Base-by-base conservation (phyloP, 2,888 invertebrate species). In the Plebejus melissa region DNA sequence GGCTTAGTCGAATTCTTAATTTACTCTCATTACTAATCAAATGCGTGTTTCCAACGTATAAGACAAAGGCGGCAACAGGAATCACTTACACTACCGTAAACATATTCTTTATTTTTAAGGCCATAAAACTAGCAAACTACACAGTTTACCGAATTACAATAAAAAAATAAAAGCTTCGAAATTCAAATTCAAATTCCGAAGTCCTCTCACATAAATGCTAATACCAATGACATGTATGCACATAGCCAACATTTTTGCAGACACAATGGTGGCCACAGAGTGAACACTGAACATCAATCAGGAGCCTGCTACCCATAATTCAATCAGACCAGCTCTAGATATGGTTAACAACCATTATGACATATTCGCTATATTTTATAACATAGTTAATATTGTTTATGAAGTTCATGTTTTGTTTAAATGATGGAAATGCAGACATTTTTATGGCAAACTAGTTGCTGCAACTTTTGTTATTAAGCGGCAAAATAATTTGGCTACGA, bases 281-380 rank as follows among this genome's bases (percentile, higher is more conserved):
- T 86, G 84, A 88, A 88, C 94, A 94, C 94, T 86, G 84, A 88
- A 88, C 94, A 94, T 94, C 94, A 93, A 94, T 94, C 94, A 91
- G 93, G 82, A 85, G 87, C 88, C 88, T 89, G 88, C 87, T 87
- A 86, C 87, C 93, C 93, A 93, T 94, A 93, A 91, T 90, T 94
- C 93, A 93, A 91, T 91, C 92, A 88, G 86, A 87, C 85, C 86
- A 86, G 84, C 85, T 87, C 88, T 88, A 87, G 86, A 86, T 84
- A 84, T 81, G 81, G 87, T 13, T 65, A 85, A 84, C 90, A 90
- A 89, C 90, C 90, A 85, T 65, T 65, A 65, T 65, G 65, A 65
- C 65, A 65, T 65, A 65, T 65, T 65, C 65, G 0, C 54, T 54
- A 54, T 16, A 54, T 54, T 65, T 65, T 65, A 65, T 65, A 65